A percentile compares a stretch with the other conserved stretches of the same genome.
phyloP scores from a whole-genome alignment of 30 jellyfish, hydroid and myxozoan species.

The Morbakka virulenta region DNA sequence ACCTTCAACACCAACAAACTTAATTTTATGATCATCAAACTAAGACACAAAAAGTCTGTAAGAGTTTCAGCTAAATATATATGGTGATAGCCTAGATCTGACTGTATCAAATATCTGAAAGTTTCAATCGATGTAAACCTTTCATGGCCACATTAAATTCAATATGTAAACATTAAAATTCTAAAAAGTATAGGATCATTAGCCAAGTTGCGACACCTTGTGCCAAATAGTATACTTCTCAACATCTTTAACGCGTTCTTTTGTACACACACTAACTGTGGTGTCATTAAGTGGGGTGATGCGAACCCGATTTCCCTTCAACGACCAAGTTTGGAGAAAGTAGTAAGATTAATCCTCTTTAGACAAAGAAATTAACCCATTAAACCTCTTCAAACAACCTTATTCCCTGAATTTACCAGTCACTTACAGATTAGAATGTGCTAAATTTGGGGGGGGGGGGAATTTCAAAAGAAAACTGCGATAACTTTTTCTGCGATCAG shows the following conservation, averaged over 20 bases:
- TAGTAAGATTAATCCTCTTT: no score
- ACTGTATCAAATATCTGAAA: background rate
- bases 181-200: background rate
- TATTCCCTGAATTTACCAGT: background rate
- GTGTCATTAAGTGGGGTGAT: background rate
- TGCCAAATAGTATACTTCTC: background rate
- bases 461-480: background rate
- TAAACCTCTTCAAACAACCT: background rate
- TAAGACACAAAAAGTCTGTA: background rate
- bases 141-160: background rate
- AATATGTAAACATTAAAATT: background rate
- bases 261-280: background rate
- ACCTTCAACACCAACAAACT: constrained; percentile 20
- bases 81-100: no score
- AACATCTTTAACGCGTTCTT: background rate
- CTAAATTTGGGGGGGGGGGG: background rate
- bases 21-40: background rate
- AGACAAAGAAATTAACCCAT: background rate
- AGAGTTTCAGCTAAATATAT: no score
- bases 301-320: no score
- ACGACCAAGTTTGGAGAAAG: no score
- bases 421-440: background rate
- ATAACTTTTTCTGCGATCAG: background rate
- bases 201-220: constrained; percentile 4
- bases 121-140: background rate